Evolutionary conservation across 2,888 invertebrate genomes (phyloP).

Genomic region (Anticlea derivata): DNA sequence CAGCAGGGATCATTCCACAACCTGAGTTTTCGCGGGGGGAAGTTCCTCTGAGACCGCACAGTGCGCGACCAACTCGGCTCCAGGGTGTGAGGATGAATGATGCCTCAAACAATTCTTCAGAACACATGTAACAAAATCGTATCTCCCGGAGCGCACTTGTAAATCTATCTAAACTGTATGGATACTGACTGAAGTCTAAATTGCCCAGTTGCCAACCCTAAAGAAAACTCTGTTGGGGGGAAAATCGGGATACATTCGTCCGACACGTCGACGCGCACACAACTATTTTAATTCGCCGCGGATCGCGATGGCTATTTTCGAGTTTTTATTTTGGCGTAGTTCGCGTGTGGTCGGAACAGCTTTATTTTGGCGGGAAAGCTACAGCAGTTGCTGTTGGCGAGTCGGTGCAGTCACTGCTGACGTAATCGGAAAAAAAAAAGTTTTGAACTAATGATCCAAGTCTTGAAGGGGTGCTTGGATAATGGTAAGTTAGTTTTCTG

Average conservation of each 20-base stretch:
- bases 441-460: neutral
- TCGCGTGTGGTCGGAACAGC: conserved; percentile 78
- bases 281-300: conserved; percentile 77
- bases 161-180: too few species aligned
- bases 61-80: too few species aligned
- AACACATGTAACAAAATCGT: too few species aligned
- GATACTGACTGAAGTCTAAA: too few species aligned
- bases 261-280: conserved; percentile 44
- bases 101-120: too few species aligned
- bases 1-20: too few species aligned
- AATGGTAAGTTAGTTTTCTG: conserved; percentile 17
- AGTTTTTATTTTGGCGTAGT: conserved; percentile 82
- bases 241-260: conserved; percentile 50
- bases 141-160: too few species aligned
- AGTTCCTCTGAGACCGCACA: too few species aligned
- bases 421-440: conserved; percentile 8
- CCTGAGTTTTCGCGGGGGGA: too few species aligned
- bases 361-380: conserved; percentile 77
- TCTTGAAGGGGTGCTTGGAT: neutral
- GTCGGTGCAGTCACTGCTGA: conserved; percentile 52
- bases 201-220: neutral
- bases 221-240: conserved; percentile 70
- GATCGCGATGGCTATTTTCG: conserved; percentile 74
- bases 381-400: conserved; percentile 60
- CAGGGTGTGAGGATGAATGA: too few species aligned